phyloP scores from a whole-genome alignment of 2,113 vertebrate genomes.

The Pelobates fuscus region DNA sequence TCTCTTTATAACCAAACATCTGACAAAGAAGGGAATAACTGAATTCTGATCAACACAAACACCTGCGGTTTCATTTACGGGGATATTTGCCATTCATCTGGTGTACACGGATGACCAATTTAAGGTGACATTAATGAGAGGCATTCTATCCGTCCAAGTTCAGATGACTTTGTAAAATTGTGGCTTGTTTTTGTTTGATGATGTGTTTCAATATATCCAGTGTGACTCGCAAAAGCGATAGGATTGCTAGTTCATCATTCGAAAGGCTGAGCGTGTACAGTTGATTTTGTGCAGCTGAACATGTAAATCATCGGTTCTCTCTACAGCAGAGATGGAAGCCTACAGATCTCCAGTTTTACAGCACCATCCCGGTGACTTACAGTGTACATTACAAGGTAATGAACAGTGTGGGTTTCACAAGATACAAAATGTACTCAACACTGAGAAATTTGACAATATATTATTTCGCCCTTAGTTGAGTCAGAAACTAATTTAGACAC shows the following conservation, averaged over 20 bases:
- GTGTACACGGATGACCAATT: too few species aligned
- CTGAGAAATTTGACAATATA: constrained; percentile 40
- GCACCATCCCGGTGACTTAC: constrained; percentile 46
- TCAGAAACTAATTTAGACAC: constrained; percentile 49
- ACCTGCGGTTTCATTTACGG: too few species aligned
- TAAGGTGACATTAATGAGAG: too few species aligned
- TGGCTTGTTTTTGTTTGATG: neutral
- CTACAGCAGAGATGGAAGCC: constrained; percentile 2
- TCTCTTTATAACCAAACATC: too few species aligned
- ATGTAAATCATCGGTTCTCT: constrained; percentile 27
- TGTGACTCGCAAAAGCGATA: neutral
- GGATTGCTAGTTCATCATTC: neutral
- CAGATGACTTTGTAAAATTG: neutral
- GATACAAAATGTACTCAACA: constrained; percentile 49
- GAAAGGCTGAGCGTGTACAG: neutral
- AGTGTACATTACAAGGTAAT: constrained; percentile 36
- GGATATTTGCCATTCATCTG: too few species aligned
- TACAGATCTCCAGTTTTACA: constrained; percentile 34
- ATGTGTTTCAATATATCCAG: neutral
- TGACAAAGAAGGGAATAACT: too few species aligned
- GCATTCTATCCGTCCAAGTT: neutral
- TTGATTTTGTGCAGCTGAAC: neutral
- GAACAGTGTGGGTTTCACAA: constrained; percentile 29
- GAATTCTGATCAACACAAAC: too few species aligned
- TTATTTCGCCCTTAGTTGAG: constrained; percentile 44